Base-by-base conservation (phyloP, 2,888 invertebrate genomes). In the Cephus rjabovi region DNA sequence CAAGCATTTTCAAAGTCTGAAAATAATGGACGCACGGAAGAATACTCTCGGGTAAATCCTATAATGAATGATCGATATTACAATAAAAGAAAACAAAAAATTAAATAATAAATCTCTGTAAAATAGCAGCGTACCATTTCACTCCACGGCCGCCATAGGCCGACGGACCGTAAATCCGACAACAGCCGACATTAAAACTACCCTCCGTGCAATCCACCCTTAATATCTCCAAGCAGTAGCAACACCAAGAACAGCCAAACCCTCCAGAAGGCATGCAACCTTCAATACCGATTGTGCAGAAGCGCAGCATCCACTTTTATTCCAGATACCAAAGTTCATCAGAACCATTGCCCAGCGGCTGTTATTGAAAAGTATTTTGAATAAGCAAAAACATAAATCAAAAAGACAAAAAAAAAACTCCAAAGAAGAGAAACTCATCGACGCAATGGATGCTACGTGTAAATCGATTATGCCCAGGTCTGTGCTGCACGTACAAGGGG, bases 171-270 rank as follows among this genome's bases (percentile, higher is more conserved):
- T 56, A 56, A 56, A 56, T 15, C 40, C 40, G 40, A 23, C 40
- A 40, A 40, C 40, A 34, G 74, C 74, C 34, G 23, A 74, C 74
- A 30, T 35, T 74, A 74, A 74, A 74, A 74, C 74, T 34, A 74
- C 74, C 74, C 74, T 74, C 35, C 35, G 34, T 56, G 56, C 56
- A 23, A 56, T 9, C 56, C 56, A 56, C 56, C 56, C 56, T 56
- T 15, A 56, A 56, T 56, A 56, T 56, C 15, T 9, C 9, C 23
- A 56, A 56, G 9, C 56, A 56, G 56, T 23, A 9, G 56, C 9
- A 56, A 23, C 56, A 9, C 56, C 56, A 23, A 56, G 56, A 23
- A 56, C 0, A 23, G 23, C 4, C 6, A 1, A 40, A 40, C 40
- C 40, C 15, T 23, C 4, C 15, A 23, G 40, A 40, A 56, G 56